Conservation (phyloP, 2,888 invertebrate species). For the Leptopilina syphax region DNA sequence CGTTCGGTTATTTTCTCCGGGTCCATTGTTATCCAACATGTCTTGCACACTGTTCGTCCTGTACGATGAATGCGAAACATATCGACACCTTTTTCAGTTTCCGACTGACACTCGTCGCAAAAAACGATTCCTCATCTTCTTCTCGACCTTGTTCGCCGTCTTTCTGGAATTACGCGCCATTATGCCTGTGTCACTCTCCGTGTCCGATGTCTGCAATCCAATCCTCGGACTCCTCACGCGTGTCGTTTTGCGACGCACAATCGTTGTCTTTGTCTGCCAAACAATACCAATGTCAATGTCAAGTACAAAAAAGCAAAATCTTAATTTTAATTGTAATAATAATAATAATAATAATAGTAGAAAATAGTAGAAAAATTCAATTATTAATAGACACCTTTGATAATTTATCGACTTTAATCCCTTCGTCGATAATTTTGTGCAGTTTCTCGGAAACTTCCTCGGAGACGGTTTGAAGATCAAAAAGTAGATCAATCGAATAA, state of each 20-base stretch:
- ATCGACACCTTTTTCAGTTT: constrained; percentile 58
- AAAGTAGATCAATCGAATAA: constrained; percentile 70
- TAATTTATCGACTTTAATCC: constrained; percentile 56
- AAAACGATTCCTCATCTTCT: constrained; percentile 35
- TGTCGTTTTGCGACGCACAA: constrained; percentile 68
- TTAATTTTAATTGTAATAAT: too few relatives aligned
- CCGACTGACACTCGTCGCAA: constrained; percentile 64
- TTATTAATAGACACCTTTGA: constrained; percentile 65
- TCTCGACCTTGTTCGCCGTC: background rate
- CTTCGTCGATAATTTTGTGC: constrained; percentile 54
- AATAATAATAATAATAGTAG: too few relatives aligned
- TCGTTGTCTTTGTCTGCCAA: constrained; percentile 66
- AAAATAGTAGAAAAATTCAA: background rate
- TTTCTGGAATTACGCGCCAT: constrained; percentile 32
- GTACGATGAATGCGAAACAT: constrained; percentile 67
- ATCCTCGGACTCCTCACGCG: constrained; percentile 53
- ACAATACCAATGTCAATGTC: constrained; percentile 27
- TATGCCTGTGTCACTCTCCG: constrained; percentile 59
- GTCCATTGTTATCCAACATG: constrained; percentile 67
- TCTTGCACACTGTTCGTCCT: constrained; percentile 67
- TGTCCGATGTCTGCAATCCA: constrained; percentile 55
- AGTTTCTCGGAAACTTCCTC: constrained; percentile 57
- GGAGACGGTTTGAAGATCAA: constrained; percentile 66
- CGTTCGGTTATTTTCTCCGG: constrained; percentile 44
- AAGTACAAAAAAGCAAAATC: background rate